phyloP scores from a whole-genome alignment of 1,140 invertebrate species.

The Trichonephila clavata region DNA sequence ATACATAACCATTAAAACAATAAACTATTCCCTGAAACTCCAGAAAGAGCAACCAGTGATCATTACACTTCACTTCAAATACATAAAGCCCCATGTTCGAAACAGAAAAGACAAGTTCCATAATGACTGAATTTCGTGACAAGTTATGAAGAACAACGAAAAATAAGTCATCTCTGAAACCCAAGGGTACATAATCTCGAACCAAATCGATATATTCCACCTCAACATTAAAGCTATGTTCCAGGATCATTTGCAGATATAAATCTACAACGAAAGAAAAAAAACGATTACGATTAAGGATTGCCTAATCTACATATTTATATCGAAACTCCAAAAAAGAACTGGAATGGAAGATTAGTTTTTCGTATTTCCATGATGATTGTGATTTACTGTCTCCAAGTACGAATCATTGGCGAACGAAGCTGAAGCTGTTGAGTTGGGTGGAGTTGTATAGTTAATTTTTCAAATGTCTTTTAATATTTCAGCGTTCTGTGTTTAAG shows the following conservation, averaged over 20 bases:
- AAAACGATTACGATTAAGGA: constrained; percentile 11
- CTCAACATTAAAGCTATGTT: background rate
- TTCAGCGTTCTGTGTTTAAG: background rate
- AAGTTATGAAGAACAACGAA: constrained; percentile 37
- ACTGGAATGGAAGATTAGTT: constrained; percentile 15
- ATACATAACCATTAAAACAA: background rate
- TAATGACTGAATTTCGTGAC: constrained; percentile 40
- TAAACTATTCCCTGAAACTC: background rate
- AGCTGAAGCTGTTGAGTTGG: constrained; percentile 28
- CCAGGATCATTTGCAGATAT: background rate
- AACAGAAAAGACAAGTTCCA: background rate
- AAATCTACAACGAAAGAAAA: background rate
- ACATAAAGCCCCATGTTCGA: background rate
- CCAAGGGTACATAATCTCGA: constrained; percentile 12
- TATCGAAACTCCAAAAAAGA: constrained; percentile 7
- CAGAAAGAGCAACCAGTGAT: constrained; percentile 17
- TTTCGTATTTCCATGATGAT: constrained; percentile 14
- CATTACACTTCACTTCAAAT: constrained; percentile 3
- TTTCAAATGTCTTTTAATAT: constrained; percentile 46
- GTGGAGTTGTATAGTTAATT: background rate
- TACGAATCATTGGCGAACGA: too few relatives aligned
- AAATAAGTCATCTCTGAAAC: constrained; percentile 41
- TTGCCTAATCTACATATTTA: constrained; percentile 47
- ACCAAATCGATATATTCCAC: background rate
- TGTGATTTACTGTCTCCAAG: background rate